These are phyloP conservation scores for Protomyctophum bolini DNA, from an alignment of 2,113 vertebrate genomes.

Conservation along the genomic window DNA sequence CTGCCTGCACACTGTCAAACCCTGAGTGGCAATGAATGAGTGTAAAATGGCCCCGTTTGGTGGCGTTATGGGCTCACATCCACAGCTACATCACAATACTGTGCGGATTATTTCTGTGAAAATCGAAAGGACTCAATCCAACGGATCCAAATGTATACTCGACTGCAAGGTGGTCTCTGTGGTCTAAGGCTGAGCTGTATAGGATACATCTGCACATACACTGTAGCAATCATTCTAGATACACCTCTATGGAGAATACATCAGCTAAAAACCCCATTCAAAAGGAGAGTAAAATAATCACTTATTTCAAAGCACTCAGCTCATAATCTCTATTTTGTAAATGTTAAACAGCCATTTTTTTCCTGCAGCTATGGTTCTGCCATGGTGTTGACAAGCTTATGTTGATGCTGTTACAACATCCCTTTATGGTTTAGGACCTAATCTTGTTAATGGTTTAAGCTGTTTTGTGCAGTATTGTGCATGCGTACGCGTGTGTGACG, in stretches of 20 bases:
- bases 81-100: slow-evolving; percentile 32
- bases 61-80: slow-evolving; percentile 20
- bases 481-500: too few species aligned
- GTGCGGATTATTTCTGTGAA: slow-evolving; percentile 52
- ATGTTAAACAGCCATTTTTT: slow-evolving; percentile 60
- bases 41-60: slow-evolving; percentile 18
- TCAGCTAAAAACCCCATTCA: slow-evolving; percentile 15
- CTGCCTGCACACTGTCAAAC: slow-evolving; percentile 19
- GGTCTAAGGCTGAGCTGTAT: not conserved
- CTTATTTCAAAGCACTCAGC: slow-evolving; percentile 44
- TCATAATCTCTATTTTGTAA: slow-evolving; percentile 54
- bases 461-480: slow-evolving; percentile 61
- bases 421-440: slow-evolving; percentile 68
- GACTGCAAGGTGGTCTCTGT: slow-evolving; percentile 49
- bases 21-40: slow-evolving; percentile 34
- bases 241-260: slow-evolving; percentile 15
- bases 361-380: slow-evolving; percentile 59
- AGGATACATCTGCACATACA: slow-evolving; percentile 13
- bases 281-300: slow-evolving; percentile 22
- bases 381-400: slow-evolving; percentile 60
- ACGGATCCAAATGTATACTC: slow-evolving; percentile 10
- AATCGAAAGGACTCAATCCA: slow-evolving; percentile 37
- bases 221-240: slow-evolving; percentile 1
- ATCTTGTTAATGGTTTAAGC: slow-evolving; percentile 73
- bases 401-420: slow-evolving; percentile 64